A percentile compares a stretch with the other conserved stretches of the same genome.
Evolutionary conservation across 2,113 vertebrate species (phyloP).

Genomic region (Periophthalmus modestus): DNA sequence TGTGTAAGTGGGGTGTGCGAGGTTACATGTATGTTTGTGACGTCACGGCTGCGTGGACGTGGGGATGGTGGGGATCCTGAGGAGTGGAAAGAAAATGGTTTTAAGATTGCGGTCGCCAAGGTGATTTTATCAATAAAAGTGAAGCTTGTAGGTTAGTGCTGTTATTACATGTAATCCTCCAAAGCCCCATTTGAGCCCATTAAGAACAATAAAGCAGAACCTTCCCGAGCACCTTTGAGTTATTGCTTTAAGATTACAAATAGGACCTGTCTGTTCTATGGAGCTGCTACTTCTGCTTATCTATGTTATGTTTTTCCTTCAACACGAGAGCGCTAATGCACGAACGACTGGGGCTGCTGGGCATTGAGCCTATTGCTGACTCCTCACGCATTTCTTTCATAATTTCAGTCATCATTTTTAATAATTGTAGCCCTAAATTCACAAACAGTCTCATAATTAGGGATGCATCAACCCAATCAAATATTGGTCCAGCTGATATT

Average conservation of each 20-base stretch:
- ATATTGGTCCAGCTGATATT: no score
- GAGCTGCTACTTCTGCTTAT: background rate
- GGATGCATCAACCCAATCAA: no score
- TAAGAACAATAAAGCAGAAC: slow-evolving; percentile 40
- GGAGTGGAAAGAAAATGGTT: slow-evolving; percentile 24
- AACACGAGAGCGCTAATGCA: background rate
- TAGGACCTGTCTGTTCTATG: background rate
- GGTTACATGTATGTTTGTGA: background rate
- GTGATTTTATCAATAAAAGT: slow-evolving; percentile 71
- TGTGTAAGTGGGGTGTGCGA: slow-evolving; percentile 18
- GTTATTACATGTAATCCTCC: slow-evolving; percentile 54
- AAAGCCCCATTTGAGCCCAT: slow-evolving; percentile 37
- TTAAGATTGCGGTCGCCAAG: slow-evolving; percentile 46
- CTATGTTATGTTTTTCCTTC: background rate
- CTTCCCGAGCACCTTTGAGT: slow-evolving; percentile 9
- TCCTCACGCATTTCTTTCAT: no score
- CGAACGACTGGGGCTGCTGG: no score
- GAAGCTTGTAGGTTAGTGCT: slow-evolving; percentile 47
- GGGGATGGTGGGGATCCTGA: slow-evolving; percentile 42
- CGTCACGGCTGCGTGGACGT: background rate
- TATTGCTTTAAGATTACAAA: slow-evolving; percentile 7
- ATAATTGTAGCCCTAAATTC: no score
- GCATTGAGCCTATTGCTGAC: no score
- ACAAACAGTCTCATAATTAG: no score
- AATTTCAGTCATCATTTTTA: no score